Conservation (phyloP, 2,888 invertebrate species). For the Ormyrus rosae region DNA sequence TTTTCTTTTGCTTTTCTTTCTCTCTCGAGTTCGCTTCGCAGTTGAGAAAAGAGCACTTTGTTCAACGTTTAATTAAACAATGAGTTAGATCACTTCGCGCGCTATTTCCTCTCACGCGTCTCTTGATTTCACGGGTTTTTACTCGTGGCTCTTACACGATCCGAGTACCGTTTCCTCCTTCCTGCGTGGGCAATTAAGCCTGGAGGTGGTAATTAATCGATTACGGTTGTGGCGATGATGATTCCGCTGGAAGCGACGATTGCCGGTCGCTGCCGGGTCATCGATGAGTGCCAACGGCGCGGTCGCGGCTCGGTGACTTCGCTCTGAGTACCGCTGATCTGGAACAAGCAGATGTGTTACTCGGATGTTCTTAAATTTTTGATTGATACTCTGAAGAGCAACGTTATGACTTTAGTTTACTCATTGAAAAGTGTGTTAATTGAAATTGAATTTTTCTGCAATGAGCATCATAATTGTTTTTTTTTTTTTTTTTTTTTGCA, state of each 20-base stretch:
- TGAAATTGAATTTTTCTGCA: too few species aligned
- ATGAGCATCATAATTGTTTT: too few species aligned
- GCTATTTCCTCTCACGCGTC: background rate
- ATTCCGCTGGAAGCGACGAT: too few species aligned
- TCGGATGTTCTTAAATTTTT: background rate
- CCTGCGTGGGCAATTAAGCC: constrained; percentile 14
- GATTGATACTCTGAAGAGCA: too few species aligned
- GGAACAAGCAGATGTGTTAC: background rate
- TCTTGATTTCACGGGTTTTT: constrained; percentile 50
- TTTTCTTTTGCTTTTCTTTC: background rate
- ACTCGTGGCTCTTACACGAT: constrained; percentile 12
- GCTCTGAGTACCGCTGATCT: background rate
- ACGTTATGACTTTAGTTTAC: too few species aligned
- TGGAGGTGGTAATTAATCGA: constrained; percentile 38
- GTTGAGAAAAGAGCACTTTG: background rate
- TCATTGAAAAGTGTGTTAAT: too few species aligned
- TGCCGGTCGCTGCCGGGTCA: background rate
- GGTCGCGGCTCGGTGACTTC: background rate
- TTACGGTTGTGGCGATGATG: background rate
- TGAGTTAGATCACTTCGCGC: background rate
- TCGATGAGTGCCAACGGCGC: background rate
- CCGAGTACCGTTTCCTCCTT: constrained; percentile 7
- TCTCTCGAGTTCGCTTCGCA: background rate
- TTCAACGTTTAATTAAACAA: background rate
- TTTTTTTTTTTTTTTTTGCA: too few species aligned